Conservation (phyloP, 2,888 invertebrate genomes). For the Periphyllus acericola region DNA sequence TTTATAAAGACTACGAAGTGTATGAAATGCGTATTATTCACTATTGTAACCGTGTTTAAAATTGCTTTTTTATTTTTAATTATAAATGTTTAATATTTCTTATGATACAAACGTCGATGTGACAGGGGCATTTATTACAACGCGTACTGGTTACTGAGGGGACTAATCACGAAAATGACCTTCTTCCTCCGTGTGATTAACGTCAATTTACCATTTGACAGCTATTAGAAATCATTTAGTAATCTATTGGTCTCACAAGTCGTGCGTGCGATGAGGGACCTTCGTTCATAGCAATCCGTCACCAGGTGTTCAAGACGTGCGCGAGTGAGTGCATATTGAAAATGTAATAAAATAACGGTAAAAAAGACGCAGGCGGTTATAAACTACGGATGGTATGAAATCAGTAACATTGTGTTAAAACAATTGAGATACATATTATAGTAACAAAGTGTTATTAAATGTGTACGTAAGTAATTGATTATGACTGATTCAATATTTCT, state of each 20-base stretch:
- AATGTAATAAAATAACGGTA: background rate
- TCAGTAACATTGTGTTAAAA: no score
- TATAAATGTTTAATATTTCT: background rate
- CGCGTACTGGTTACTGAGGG: background rate
- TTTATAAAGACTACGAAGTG: no score
- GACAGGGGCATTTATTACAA: background rate
- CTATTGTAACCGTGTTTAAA: background rate
- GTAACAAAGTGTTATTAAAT: no score
- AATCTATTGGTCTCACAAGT: constrained; percentile 16
- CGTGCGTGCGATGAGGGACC: background rate
- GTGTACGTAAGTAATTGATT: no score
- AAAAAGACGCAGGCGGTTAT: background rate
- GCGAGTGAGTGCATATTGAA: background rate
- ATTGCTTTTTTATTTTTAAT: background rate
- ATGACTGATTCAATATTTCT: no score
- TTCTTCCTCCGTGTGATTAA: background rate
- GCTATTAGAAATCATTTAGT: constrained; percentile 49
- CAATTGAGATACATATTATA: no score
- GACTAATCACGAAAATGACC: constrained; percentile 19
- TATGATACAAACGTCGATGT: background rate
- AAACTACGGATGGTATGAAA: no score
- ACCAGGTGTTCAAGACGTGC: background rate
- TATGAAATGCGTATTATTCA: background rate
- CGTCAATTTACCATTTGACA: constrained; percentile 24
- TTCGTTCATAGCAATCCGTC: background rate